These are phyloP conservation scores for Falco naumanni DNA, from an alignment of 2,797 vertebrate genomes.

Conservation along the genomic window DNA sequence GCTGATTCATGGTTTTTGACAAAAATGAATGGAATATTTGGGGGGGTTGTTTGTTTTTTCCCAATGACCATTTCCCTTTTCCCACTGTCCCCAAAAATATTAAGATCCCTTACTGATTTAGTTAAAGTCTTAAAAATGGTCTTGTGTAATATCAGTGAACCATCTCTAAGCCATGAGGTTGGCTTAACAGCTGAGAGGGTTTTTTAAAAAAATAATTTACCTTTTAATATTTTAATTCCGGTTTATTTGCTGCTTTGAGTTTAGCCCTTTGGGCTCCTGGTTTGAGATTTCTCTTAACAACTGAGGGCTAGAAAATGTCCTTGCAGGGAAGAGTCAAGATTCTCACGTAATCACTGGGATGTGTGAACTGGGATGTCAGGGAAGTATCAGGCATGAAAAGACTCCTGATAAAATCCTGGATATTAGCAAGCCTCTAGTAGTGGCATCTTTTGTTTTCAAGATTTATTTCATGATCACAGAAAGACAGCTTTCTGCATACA, in stretches of 20 bases:
- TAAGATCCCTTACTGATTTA: not conserved
- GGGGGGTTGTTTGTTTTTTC: rapidly evolving
- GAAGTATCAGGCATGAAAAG: not conserved
- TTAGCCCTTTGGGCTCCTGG: not conserved
- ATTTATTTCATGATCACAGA: not conserved
- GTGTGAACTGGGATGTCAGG: not conserved
- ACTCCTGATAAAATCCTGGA: not conserved
- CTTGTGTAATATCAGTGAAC: not conserved
- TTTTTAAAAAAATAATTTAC: not conserved
- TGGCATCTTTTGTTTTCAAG: not conserved
- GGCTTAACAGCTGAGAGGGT: not conserved
- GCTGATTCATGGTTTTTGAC: not conserved
- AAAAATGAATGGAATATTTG: not conserved
- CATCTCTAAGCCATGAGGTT: not conserved
- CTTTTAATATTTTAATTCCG: not conserved
- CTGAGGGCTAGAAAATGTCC: not conserved
- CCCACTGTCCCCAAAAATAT: not conserved
- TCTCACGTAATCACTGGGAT: not conserved
- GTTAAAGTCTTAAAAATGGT: not conserved
- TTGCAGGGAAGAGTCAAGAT: not conserved
- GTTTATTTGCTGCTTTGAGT: not conserved
- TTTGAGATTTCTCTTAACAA: not conserved
- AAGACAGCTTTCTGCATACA: not conserved
- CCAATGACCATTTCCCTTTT: not conserved
- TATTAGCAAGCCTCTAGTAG: not conserved